Percentiles rank a stretch among this genome's conserved stretches.
These are phyloP conservation scores for Limosa lapponica DNA, from an alignment of 2,797 vertebrate genomes.

Conservation along the genomic window DNA sequence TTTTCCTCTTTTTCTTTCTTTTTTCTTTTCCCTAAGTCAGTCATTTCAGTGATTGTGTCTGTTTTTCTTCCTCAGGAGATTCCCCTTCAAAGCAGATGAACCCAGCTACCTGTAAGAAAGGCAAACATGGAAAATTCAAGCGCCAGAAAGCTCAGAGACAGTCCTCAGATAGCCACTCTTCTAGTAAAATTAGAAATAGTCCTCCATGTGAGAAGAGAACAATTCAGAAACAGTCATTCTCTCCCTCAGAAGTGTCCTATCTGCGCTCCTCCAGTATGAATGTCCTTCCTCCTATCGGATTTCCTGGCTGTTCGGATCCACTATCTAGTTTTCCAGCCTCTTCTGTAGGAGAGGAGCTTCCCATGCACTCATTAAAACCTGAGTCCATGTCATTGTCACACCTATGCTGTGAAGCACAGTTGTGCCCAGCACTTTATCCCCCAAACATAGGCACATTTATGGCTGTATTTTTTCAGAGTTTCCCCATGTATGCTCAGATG, in stretches of 20 bases:
- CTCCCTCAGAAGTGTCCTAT: conserved; percentile 75
- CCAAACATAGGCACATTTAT: conserved; percentile 75
- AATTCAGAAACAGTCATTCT: conserved; percentile 53
- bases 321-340: conserved; percentile 14
- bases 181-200: not conserved
- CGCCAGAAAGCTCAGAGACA: conserved; percentile 77
- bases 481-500: conserved; percentile 73
- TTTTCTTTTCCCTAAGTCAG: not conserved
- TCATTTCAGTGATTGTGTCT: conserved; percentile 1
- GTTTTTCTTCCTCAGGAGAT: conserved; percentile 72
- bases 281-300: conserved; percentile 50
- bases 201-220: conserved; percentile 32
- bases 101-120: conserved; percentile 71
- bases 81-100: conserved; percentile 63
- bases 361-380: not conserved
- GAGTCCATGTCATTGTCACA: conserved; percentile 18
- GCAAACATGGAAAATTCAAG: conserved; percentile 80
- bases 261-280: conserved; percentile 58
- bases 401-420: not conserved
- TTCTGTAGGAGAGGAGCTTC: not conserved
- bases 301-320: conserved; percentile 68
- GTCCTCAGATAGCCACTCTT: conserved; percentile 74
- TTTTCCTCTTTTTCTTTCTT: fast-evolving
- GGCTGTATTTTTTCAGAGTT: conserved; percentile 83
- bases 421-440: conserved; percentile 56